Percentiles rank a stretch among this genome's conserved stretches.
phyloP scores from a whole-genome alignment of 2,113 vertebrate genomes.

The Tringa solitaria region DNA sequence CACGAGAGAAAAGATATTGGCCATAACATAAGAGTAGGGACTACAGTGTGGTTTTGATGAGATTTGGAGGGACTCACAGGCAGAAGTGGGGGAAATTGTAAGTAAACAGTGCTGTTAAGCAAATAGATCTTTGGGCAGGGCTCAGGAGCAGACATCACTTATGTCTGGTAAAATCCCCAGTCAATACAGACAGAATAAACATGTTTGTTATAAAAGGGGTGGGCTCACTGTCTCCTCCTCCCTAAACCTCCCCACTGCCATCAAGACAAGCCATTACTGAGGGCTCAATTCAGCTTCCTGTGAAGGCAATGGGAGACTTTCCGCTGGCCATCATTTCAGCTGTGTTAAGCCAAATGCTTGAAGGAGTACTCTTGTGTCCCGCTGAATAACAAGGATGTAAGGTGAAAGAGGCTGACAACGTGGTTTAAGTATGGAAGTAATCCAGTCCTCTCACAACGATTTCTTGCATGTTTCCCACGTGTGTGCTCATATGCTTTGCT shows the following conservation, averaged over 20 bases:
- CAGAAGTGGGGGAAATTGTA: not conserved
- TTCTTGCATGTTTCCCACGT: not conserved
- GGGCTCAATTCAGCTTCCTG: not conserved
- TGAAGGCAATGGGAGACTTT: not conserved
- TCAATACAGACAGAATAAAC: too few species aligned
- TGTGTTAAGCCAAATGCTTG: not conserved
- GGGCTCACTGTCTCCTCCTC: not conserved
- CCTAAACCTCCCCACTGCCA: not conserved
- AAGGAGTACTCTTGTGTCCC: not conserved
- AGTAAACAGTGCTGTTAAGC: too few species aligned
- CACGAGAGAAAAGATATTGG: not conserved
- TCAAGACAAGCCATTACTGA: not conserved
- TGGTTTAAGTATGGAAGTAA: not conserved
- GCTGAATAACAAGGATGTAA: not conserved
- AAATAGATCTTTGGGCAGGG: not conserved
- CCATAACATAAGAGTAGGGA: rapidly evolving
- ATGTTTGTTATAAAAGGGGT: not conserved
- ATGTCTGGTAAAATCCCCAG: not conserved
- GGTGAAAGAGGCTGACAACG: not conserved
- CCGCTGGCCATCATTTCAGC: not conserved
- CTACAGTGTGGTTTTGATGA: not conserved
- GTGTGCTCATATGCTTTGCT: not conserved
- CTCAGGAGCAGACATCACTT: not conserved
- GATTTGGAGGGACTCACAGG: not conserved
- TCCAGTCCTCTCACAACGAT: not conserved